Evolutionary conservation across 1,140 invertebrate species (phyloP).

Genomic region (Euborellia annulipes): DNA sequence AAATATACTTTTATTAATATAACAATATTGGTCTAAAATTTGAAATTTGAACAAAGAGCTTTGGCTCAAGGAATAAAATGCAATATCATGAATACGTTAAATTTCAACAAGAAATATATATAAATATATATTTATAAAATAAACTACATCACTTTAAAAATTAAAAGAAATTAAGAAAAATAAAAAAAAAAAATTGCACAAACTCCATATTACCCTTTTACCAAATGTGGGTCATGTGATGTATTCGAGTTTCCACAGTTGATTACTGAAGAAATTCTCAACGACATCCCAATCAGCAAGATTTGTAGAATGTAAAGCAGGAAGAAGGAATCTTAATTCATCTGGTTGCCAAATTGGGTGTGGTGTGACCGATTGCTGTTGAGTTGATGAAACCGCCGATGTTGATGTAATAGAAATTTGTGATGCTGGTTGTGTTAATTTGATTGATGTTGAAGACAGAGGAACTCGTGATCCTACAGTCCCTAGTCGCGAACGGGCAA

Average conservation of each 20-base stretch:
- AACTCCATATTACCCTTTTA: background rate
- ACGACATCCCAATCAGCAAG: constrained; percentile 26
- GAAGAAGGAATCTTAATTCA: background rate
- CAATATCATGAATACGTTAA: background rate
- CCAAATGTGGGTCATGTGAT: constrained; percentile 17
- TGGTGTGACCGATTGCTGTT: background rate
- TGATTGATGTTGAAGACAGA: background rate
- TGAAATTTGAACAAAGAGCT: too few relatives aligned
- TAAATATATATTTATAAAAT: background rate
- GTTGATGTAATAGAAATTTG: background rate
- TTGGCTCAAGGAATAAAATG: background rate
- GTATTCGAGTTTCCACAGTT: constrained; percentile 39
- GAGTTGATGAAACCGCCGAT: background rate
- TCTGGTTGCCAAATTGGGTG: background rate
- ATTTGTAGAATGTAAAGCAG: background rate
- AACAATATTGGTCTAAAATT: too few relatives aligned
- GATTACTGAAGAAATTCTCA: constrained; percentile 36
- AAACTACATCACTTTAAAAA: background rate
- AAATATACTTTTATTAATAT: too few relatives aligned
- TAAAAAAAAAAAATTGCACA: background rate
- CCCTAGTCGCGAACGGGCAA: constrained; percentile 24
- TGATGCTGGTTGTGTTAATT: background rate
- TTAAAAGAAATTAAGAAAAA: background rate
- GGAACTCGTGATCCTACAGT: background rate
- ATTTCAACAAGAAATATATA: background rate